Percentiles rank a stretch among this genome's conserved stretches.
Conservation (phyloP, 2,888 invertebrate species). For the Apomyelois bistriatella region DNA sequence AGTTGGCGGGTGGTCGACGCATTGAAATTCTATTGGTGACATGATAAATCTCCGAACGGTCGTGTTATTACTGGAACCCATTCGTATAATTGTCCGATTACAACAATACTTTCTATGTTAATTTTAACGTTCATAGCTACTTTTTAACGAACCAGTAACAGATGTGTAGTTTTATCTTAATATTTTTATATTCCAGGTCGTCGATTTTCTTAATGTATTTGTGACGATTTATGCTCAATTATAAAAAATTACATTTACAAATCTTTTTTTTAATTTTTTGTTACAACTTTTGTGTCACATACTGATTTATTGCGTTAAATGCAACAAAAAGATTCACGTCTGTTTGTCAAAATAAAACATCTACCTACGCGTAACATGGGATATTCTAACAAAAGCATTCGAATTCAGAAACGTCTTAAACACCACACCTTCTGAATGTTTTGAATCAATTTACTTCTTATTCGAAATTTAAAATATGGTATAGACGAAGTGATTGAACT, state of each 20-base stretch:
- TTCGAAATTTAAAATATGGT: conserved; percentile 35
- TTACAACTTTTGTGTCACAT: conserved; percentile 53
- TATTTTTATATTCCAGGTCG: background rate
- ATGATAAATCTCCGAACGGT: conserved; percentile 59
- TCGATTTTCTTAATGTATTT: background rate
- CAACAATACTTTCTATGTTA: conserved; percentile 41
- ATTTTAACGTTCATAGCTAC: conserved; percentile 19
- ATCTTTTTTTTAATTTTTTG: conserved; percentile 38
- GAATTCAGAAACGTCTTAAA: conserved; percentile 14
- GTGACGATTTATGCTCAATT: background rate
- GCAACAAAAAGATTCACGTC: conserved; percentile 63
- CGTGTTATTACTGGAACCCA: conserved; percentile 49
- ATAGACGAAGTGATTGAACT: conserved; percentile 39
- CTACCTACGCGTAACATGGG: conserved; percentile 65
- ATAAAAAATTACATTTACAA: conserved; percentile 46
- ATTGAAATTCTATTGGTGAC: conserved; percentile 73
- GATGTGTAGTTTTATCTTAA: background rate
- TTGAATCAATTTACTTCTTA: conserved; percentile 38
- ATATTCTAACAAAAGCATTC: conserved; percentile 32
- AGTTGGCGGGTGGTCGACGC: conserved; percentile 72
- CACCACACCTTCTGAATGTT: conserved; percentile 7
- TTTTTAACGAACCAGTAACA: background rate
- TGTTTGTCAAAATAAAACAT: conserved; percentile 73
- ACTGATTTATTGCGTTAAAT: conserved; percentile 65
- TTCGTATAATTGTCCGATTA: conserved; percentile 58